Base-by-base conservation (phyloP, 2,888 invertebrate genomes). In the Heliconius charithonia region DNA sequence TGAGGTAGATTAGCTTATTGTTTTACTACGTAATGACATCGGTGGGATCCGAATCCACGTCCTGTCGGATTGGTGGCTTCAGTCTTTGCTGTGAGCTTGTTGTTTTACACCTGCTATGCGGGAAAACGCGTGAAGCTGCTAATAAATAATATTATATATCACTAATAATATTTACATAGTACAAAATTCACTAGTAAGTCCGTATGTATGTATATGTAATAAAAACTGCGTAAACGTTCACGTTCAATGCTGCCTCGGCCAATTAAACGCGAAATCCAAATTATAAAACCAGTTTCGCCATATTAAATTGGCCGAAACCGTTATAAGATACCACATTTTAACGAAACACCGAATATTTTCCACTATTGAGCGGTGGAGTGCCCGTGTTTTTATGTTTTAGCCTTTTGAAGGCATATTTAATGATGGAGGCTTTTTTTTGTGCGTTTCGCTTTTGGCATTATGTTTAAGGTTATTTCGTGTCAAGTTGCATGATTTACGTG, bases 221-320 rank as follows among this genome's bases (percentile, higher is more conserved):
- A 73, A 77, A 69, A 63, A 70, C 41, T 27, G 62, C 66, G 73
- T 73, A 77, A 76, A 45, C 75, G 70, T 78, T 67, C 77, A 74
- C 66, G 73, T 78, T 59, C 73, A 78, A 78, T 74, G 73, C 73
- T 74, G 73, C 73, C 66, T 41, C 66, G 76, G 80, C 87, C 87
- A 89, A 89, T 89, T 89, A 89, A 87, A 84, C 83, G 85, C 83
- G 83, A 81, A 85, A 85, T 85, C 83, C 87, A 89, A 89, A 86
- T 85, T 82, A 82, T 81, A 75, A 51, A 84, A 84, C 84, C 83
- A 79, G 85, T 85, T 82, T 77, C 81, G 80, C 78, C 80, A 72
- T 82, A 82, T 86, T 83, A 81, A 83, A 84, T 85, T 84, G 84
- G 79, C 74, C 69, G 70, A 79, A 75, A 87, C 90, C 89, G 90